Base-by-base conservation (phyloP, 53 echinoderm and acorn worm genomes). In the Mesocentrotus franciscanus region DNA sequence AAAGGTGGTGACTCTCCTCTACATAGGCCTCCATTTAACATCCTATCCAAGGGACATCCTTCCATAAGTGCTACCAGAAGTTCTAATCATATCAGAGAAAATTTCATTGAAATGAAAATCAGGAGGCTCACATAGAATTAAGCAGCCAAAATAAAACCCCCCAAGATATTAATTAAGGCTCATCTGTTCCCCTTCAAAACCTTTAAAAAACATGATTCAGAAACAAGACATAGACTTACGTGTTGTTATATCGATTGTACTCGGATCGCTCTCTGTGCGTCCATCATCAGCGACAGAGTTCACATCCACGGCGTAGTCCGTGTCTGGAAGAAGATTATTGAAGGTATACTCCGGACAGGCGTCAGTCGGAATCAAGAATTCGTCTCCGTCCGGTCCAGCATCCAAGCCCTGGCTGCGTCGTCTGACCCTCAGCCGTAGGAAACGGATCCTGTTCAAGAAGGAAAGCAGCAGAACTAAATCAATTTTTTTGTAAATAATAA, bases 301-400 rank as follows among this genome's bases (percentile, higher is more conserved):
- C 12, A 85, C 87, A 1, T 34, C 33, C 9, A 94, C 62, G 1
- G 87, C 20, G 26, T 94, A 94, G 27, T 66, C 87, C 55, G 95
- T 94, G 26, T 10, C 55, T 2, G 95, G 95, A 1, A 22, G 85
- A 33, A 94, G 95, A 33, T 62, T 85, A 7, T 71, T 94, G 49
- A 94, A 68, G 12, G 66, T 62, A 4, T 61, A 94, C 87, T 94
- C 95, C 0, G 95, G 95, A 68, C 95, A 94, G 2, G 95, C 95
- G 29, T 94, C 95, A 0, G 87, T 85, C 15, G 27, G 18, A 42
- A 61, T 17, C 24, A 94, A 22, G 70, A 94, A 85, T 62, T 94
- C 95, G 0, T 49, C 87, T 22, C 87, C 95, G 62, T 85, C 95
- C 15, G 70, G 70, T 17, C 95, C 95, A 17, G 49, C 87, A 12